Evolutionary conservation across 2,113 vertebrate species (phyloP).

Genomic region (Sinocyclocheilus anshuiensis): DNA sequence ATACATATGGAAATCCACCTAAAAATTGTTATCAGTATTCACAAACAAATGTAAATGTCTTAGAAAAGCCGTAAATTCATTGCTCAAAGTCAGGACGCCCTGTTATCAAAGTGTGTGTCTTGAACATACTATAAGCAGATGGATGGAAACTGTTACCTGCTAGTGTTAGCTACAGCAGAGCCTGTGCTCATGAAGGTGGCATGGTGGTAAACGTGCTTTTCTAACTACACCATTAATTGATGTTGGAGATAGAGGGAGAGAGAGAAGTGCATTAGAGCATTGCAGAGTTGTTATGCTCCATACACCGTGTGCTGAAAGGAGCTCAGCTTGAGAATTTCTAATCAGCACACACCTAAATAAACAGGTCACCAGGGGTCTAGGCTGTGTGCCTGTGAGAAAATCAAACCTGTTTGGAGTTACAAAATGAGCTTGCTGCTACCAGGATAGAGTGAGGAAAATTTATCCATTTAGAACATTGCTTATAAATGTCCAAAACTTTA

Average conservation of each 20-base stretch:
- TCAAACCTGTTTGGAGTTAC: constrained; percentile 70
- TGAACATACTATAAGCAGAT: not conserved
- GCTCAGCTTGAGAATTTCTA: constrained; percentile 80
- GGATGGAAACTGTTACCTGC: not conserved
- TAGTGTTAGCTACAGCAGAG: not conserved
- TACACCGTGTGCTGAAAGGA: constrained; percentile 64
- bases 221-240: not conserved
- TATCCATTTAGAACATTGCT: not conserved
- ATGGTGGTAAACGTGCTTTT: not conserved
- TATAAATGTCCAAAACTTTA: not conserved
- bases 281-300: constrained; percentile 72
- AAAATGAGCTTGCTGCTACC: constrained; percentile 63
- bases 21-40: not conserved
- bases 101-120: not conserved
- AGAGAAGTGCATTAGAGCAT: constrained; percentile 46
- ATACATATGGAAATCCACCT: not conserved
- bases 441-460: not conserved
- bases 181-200: not conserved
- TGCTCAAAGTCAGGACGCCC: not conserved
- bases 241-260: not conserved
- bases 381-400: constrained; percentile 76
- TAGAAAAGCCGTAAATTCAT: not conserved
- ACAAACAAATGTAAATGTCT: not conserved
- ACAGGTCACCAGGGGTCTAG: constrained; percentile 73
- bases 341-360: constrained; percentile 82